Evolutionary conservation across 2,113 vertebrate genomes (phyloP).

Genomic region (Forbesichthys papilliferus): DNA sequence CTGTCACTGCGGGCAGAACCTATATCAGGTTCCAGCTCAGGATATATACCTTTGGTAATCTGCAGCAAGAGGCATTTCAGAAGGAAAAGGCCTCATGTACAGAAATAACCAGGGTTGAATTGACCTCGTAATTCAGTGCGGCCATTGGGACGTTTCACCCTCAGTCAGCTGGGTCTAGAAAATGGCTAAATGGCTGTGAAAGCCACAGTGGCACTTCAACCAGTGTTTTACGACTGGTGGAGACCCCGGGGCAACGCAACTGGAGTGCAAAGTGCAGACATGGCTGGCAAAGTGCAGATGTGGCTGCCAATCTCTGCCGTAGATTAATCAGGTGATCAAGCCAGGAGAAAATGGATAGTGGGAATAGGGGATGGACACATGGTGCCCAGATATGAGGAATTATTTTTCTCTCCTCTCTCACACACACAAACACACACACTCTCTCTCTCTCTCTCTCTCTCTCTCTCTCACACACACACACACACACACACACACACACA

Average conservation of each 20-base stretch:
- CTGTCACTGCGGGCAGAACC: constrained; percentile 38
- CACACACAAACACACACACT: no score
- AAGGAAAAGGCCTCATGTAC: constrained; percentile 55
- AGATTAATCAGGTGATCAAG: constrained; percentile 57
- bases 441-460: no score
- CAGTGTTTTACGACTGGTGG: constrained; percentile 52
- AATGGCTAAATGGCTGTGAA: constrained; percentile 59
- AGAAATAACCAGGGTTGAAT: constrained; percentile 49
- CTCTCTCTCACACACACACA: no score
- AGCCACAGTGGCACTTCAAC: constrained; percentile 54
- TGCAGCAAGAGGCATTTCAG: constrained; percentile 64
- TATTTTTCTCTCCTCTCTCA: no score
- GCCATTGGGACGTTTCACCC: constrained; percentile 58
- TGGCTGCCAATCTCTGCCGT: constrained; percentile 55
- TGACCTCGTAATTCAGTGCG: constrained; percentile 54
- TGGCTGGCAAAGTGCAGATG: constrained; percentile 53
- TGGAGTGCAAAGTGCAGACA: constrained; percentile 54
- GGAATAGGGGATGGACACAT: constrained; percentile 36
- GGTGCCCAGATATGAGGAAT: constrained; percentile 16
- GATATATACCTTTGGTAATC: constrained; percentile 65
- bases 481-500: no score
- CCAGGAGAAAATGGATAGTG: constrained; percentile 20
- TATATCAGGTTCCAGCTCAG: constrained; percentile 53
- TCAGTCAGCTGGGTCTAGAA: constrained; percentile 47
- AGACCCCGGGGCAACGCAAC: constrained; percentile 48